Evolutionary conservation across 1,140 invertebrate species (phyloP).

Genomic region (Zaprionus kolodkinae): DNA sequence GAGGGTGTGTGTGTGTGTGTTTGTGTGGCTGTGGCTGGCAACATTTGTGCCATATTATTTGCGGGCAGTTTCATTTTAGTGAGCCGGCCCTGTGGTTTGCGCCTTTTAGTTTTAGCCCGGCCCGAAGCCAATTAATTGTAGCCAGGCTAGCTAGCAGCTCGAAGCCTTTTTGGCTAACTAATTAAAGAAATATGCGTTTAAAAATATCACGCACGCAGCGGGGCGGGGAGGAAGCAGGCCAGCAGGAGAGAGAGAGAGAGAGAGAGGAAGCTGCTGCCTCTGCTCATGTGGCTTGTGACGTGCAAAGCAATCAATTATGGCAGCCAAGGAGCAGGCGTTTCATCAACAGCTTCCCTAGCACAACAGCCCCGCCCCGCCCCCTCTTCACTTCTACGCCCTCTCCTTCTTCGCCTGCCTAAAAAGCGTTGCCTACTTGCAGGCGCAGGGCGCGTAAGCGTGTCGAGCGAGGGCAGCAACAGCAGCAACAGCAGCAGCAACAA

Average conservation of each 20-base stretch:
- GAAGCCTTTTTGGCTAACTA: constrained; percentile 47
- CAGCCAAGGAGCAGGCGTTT: constrained; percentile 53
- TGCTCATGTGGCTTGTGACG: constrained; percentile 57
- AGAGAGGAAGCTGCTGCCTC: not conserved
- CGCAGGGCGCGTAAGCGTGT: constrained; percentile 42
- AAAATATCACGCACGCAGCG: constrained; percentile 60
- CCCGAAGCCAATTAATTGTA: constrained; percentile 50
- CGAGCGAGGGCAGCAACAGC: constrained; percentile 20
- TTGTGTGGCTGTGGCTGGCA: constrained; percentile 46
- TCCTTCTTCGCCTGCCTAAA: constrained; percentile 30
- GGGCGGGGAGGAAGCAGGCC: not conserved
- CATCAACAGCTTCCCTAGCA: constrained; percentile 31
- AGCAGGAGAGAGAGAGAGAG: not conserved
- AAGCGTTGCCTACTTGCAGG: constrained; percentile 64
- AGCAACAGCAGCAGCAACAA: constrained; percentile 31
- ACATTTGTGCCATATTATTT: constrained; percentile 80
- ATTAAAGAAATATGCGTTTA: constrained; percentile 76
- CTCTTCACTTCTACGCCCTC: not conserved
- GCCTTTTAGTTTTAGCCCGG: constrained; percentile 37
- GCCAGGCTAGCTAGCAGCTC: not conserved
- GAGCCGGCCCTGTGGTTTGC: constrained; percentile 15
- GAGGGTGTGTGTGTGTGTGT: too few relatives aligned
- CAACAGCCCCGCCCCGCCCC: not conserved
- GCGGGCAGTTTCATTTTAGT: constrained; percentile 59
- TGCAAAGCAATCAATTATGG: constrained; percentile 78